Evolutionary conservation across 2,797 vertebrate genomes (phyloP).

Genomic region (Trachops cirrhosus): DNA sequence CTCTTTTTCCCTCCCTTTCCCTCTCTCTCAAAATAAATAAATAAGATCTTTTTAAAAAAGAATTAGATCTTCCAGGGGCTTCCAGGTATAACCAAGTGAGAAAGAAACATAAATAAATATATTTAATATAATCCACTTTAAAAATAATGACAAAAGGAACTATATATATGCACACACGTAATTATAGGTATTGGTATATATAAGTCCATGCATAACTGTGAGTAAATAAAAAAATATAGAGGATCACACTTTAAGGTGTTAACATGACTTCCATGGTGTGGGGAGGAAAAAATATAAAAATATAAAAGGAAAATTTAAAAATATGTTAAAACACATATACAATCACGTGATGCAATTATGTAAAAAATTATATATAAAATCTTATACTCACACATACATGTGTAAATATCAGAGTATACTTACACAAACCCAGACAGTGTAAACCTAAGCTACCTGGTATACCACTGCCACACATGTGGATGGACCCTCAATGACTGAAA

Average conservation of each 20-base stretch:
- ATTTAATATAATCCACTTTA: not conserved
- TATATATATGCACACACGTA: not conserved
- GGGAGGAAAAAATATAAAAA: not conserved
- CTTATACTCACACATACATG: not conserved
- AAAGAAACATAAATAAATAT: not conserved
- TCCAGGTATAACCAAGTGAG: not conserved
- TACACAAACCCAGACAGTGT: not conserved
- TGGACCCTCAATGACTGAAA: not conserved
- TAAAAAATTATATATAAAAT: not conserved
- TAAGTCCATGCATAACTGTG: not conserved
- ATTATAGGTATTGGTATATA: not conserved
- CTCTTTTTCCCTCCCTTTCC: not conserved
- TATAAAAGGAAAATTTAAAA: not conserved
- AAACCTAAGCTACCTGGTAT: not conserved
- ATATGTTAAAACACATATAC: not conserved
- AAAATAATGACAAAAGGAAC: not conserved
- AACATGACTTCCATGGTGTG: not conserved
- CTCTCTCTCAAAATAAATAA: not conserved
- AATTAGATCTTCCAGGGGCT: not conserved
- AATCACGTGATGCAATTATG: not conserved
- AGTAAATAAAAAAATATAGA: slow-evolving; percentile 20
- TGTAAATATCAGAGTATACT: not conserved
- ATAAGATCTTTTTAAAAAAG: not conserved
- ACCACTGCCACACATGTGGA: not conserved
- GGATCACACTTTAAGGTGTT: not conserved